These are phyloP conservation scores for Engystomops pustulosus DNA, from an alignment of 2,113 vertebrate species.

Conservation along the genomic window DNA sequence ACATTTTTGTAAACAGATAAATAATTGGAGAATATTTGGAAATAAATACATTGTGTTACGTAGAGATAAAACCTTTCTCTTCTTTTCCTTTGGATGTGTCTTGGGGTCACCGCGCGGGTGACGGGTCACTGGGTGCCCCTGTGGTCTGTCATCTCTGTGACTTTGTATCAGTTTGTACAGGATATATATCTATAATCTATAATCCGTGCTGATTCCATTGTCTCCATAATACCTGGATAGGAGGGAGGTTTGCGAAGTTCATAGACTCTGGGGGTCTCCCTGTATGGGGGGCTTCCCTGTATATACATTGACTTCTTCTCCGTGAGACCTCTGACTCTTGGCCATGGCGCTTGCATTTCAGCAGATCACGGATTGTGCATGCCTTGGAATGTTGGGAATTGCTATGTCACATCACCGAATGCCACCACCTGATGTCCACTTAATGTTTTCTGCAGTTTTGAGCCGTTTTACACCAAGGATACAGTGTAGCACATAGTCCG, in stretches of 20 bases:
- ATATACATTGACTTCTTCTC: slow-evolving; percentile 68
- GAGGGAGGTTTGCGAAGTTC: slow-evolving; percentile 74
- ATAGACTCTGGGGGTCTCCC: slow-evolving; percentile 66
- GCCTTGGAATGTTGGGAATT: slow-evolving; percentile 71
- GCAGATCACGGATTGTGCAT: slow-evolving; percentile 71
- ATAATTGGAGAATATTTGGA: no score
- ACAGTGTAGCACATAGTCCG: background rate
- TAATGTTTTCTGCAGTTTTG: slow-evolving; percentile 63
- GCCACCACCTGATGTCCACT: slow-evolving; percentile 67
- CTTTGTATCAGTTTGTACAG: background rate
- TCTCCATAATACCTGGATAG: slow-evolving; percentile 27
- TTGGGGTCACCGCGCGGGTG: background rate
- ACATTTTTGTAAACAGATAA: no score
- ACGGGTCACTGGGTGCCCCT: background rate
- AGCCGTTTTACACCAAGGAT: background rate
- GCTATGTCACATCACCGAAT: slow-evolving; percentile 67
- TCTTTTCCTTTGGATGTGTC: background rate
- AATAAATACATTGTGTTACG: no score
- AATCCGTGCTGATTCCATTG: background rate
- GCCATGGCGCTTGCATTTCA: slow-evolving; percentile 70
- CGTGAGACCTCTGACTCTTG: slow-evolving; percentile 69
- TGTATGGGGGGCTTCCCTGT: slow-evolving; percentile 63
- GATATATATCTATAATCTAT: background rate
- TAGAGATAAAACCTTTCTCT: background rate
- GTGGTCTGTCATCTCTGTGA: background rate